phyloP scores from a whole-genome alignment of 2,113 vertebrate genomes.

The Nasalis larvatus region DNA sequence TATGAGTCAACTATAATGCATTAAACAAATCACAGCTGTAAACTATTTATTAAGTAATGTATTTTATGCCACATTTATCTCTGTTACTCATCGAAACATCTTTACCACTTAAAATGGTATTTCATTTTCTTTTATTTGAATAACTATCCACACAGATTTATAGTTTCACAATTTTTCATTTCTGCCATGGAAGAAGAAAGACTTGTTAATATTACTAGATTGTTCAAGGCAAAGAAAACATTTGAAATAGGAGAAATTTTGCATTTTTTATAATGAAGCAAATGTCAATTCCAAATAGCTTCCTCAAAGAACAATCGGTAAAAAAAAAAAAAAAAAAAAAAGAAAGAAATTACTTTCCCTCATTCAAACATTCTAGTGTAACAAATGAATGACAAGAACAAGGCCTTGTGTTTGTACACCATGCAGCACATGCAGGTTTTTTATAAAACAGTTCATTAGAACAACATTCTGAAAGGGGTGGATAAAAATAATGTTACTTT shows the following conservation, averaged over 20 bases:
- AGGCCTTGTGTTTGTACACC: neutral
- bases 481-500: neutral
- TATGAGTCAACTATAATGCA: constrained; percentile 62
- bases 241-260: constrained; percentile 16
- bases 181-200: neutral
- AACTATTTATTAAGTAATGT: constrained; percentile 65
- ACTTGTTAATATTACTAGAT: neutral
- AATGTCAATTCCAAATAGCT: constrained; percentile 9
- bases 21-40: constrained; percentile 66
- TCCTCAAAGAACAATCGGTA: constrained; percentile 29
- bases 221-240: constrained; percentile 20
- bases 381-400: neutral
- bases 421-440: neutral
- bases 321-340: constrained; percentile 7
- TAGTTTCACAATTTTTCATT: neutral
- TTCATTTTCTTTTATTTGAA: constrained; percentile 55
- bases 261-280: neutral
- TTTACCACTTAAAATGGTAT: constrained; percentile 41
- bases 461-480: neutral
- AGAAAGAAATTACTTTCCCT: neutral
- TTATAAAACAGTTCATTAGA: constrained; percentile 13
- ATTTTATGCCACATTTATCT: constrained; percentile 59
- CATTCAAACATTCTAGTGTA: neutral
- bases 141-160: constrained; percentile 31
- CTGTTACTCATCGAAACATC: constrained; percentile 31